These are phyloP conservation scores for Zoanthus sociatus DNA, from an alignment of 92 coral and sea anemone genomes.

Conservation along the genomic window DNA sequence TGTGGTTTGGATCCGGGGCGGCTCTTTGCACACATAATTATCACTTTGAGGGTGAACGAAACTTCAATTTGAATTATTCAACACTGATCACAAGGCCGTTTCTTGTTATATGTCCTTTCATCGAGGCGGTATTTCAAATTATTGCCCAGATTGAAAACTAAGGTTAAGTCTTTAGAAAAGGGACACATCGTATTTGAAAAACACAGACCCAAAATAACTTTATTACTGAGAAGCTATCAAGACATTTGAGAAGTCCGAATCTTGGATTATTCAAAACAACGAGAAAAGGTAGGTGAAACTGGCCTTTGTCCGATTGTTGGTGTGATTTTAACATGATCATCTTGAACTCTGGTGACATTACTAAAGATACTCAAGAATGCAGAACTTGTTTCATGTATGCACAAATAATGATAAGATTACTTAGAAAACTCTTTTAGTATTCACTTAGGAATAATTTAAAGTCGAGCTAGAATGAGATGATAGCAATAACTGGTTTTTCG, in stretches of 20 bases:
- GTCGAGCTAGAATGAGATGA: not conserved
- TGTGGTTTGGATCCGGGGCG: slow-evolving; percentile 41
- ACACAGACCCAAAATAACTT: not conserved
- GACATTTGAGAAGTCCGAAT: not conserved
- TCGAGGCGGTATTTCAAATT: not conserved
- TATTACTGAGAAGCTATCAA: not conserved
- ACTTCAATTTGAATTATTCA: not conserved
- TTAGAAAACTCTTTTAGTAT: not conserved
- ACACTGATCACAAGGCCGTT: slow-evolving; percentile 2
- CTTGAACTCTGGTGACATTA: not conserved
- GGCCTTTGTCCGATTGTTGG: not conserved
- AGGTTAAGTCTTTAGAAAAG: not conserved
- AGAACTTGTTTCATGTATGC: not conserved
- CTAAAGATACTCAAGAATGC: not conserved
- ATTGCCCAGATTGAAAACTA: not conserved
- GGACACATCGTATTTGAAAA: not conserved
- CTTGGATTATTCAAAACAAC: not conserved
- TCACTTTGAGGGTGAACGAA: slow-evolving; percentile 9
- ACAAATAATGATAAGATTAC: not conserved
- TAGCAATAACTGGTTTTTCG: not conserved
- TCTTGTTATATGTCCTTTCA: not conserved
- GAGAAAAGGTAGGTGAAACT: not conserved
- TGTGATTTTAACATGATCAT: not conserved
- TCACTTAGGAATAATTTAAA: not conserved
- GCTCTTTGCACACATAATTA: slow-evolving; percentile 23